Evolutionary conservation across 1,140 invertebrate genomes (phyloP).

Genomic region (Scylla paramamosain): DNA sequence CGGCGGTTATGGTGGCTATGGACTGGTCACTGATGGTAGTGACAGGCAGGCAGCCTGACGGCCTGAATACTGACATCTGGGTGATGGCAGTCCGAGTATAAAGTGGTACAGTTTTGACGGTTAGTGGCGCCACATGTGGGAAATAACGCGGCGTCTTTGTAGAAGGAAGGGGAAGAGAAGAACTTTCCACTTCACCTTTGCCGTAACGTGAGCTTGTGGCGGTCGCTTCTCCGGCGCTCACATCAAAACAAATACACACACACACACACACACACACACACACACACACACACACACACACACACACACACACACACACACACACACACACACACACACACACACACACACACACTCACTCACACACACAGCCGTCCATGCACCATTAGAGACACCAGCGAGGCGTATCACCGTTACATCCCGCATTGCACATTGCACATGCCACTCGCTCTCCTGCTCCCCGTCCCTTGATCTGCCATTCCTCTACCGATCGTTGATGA

Average conservation of each 20-base stretch:
- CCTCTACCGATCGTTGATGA: not conserved
- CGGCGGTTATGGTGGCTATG: not conserved
- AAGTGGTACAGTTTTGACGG: no score
- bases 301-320: not conserved
- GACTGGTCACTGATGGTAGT: not conserved
- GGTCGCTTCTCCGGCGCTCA: not conserved
- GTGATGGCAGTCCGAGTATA: no score
- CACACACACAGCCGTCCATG: conserved; percentile 21
- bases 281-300: not conserved
- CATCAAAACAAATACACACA: not conserved
- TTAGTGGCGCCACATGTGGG: no score
- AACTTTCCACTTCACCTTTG: not conserved
- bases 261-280: not conserved
- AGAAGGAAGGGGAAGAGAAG: not conserved
- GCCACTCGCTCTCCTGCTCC: not conserved
- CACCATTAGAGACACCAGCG: not conserved
- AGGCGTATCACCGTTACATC: not conserved
- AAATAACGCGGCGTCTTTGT: not conserved
- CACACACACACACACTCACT: conserved; percentile 26
- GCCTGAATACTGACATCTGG: no score
- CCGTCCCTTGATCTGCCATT: not conserved
- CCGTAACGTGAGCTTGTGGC: not conserved
- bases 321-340: not conserved
- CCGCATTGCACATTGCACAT: conserved; percentile 9
- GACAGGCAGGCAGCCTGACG: no score